Base-by-base conservation (phyloP, 1,140 invertebrate species). In the Drosophila nigromelanica region DNA sequence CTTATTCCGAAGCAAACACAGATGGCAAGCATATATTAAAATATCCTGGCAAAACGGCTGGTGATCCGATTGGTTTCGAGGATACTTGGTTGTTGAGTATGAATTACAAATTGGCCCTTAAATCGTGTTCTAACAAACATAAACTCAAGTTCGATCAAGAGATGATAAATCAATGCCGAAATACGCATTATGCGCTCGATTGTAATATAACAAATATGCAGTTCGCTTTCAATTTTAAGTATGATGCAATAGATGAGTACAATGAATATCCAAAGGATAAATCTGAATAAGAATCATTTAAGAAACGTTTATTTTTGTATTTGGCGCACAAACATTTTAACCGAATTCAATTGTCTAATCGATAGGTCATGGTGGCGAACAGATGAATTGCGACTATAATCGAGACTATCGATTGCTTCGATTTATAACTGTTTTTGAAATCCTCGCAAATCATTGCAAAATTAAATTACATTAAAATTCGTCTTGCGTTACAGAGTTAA, bases 211-310 rank as follows among this genome's bases (percentile, higher is more conserved):
- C 10, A 1, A 40, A 40, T 1, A 39, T 56, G 52, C 4, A 48
- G 50, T 33, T 18, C 14, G 63, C 63, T 7, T 66, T 56, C 18
- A 66, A 66, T 48, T 56, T 66, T 33, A 66, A 66, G 1, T 50
- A 66, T 40, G 14, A 66, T 21, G 43, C 18, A 14, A 10, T 58
- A 2, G 52, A 66, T 11, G 42, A 39, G 2, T 7, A 21, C 5
- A 66, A 66, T 40, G 42, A 47, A 47, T 37, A 11, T 15, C 12
- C 39, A 27, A 7, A 42, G 4, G 11, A 24, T 7, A 8, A n/a
- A 21, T 24, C 7, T 24, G 10, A 18, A 15, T 37, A 21, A 35
- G 4, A 30, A n/a, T 4, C 11, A 7, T 15, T 18, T 8, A 3
- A 43, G 8, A 35, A 35, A 8, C 33, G 7, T 35, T 35, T 35